Evolutionary conservation across 2,113 vertebrate genomes (phyloP).

Genomic region (Tetraodon nigroviridis): DNA sequence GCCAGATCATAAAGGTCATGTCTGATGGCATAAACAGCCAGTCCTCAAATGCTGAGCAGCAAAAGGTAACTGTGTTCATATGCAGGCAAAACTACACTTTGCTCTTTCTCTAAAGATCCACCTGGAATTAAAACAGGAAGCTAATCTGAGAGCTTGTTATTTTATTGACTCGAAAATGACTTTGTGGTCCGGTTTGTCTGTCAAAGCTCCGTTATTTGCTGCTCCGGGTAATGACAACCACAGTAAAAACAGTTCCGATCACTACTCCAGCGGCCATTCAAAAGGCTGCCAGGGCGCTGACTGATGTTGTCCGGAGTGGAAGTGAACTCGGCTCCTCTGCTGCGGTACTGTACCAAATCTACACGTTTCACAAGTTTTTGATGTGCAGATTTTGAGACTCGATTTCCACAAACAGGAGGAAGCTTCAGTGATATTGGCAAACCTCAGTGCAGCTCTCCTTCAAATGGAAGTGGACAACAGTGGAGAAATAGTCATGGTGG

Average conservation of each 20-base stretch:
- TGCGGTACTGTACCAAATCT: conserved; percentile 68
- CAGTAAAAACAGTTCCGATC: conserved; percentile 19
- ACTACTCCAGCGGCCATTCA: conserved; percentile 66
- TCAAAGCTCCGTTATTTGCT: conserved; percentile 80
- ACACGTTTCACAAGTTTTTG: background rate
- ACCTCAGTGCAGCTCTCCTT: conserved; percentile 75
- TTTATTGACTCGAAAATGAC: background rate
- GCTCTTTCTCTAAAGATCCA: background rate
- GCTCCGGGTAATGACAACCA: conserved; percentile 69
- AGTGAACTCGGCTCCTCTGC: conserved; percentile 73
- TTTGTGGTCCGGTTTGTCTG: conserved; percentile 3
- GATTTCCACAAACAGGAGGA: conserved; percentile 58
- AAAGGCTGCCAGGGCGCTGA: conserved; percentile 71
- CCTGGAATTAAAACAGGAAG: background rate
- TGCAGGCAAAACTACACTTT: no score
- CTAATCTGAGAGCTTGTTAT: background rate
- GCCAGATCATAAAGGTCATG: conserved; percentile 77
- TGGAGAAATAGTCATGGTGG: conserved; percentile 38
- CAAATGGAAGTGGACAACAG: conserved; percentile 33
- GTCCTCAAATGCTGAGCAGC: conserved; percentile 23
- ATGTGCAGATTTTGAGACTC: background rate
- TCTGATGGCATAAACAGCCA: conserved; percentile 70
- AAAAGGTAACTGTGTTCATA: conserved; percentile 64
- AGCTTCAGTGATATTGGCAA: conserved; percentile 68
- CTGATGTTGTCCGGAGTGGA: conserved; percentile 63